A percentile compares a stretch with the other conserved stretches of the same genome.
Evolutionary conservation across 1,140 invertebrate genomes (phyloP).

Genomic region (Tetraneura akinire): DNA sequence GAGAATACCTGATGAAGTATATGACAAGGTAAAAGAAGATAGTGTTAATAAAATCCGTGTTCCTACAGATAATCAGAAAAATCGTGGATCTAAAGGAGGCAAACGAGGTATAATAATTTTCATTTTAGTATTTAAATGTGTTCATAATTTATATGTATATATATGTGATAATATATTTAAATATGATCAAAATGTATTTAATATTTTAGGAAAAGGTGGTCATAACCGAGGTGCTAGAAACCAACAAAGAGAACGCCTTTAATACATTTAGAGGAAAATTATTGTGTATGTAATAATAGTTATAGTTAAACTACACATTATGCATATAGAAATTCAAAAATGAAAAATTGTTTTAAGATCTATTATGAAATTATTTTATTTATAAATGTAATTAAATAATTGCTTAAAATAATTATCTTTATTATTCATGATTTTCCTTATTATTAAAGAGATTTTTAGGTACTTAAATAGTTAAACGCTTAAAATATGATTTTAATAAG

Average conservation of each 20-base stretch:
- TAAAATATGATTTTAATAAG: too few relatives aligned
- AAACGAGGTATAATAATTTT: slow-evolving; percentile 25
- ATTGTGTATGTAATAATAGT: neutral
- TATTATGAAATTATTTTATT: neutral
- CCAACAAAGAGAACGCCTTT: slow-evolving; percentile 13
- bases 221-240: slow-evolving; percentile 22
- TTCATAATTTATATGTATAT: too few relatives aligned
- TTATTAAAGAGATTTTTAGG: too few relatives aligned
- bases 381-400: neutral
- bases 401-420: neutral
- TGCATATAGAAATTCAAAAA: slow-evolving; percentile 15
- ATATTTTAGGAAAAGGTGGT: slow-evolving; percentile 23
- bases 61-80: slow-evolving; percentile 44
- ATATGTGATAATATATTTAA: too few relatives aligned
- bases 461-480: too few relatives aligned
- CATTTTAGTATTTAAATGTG: too few relatives aligned
- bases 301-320: neutral
- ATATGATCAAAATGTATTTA: too few relatives aligned
- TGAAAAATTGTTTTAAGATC: neutral
- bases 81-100: slow-evolving; percentile 34
- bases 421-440: neutral
- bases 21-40: slow-evolving; percentile 98
- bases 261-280: slow-evolving; percentile 47
- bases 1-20: slow-evolving; percentile 98
- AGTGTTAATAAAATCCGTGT: slow-evolving; percentile 65